These are phyloP conservation scores for Cuculus canorus DNA, from an alignment of 2,797 vertebrate genomes.

Conservation along the genomic window DNA sequence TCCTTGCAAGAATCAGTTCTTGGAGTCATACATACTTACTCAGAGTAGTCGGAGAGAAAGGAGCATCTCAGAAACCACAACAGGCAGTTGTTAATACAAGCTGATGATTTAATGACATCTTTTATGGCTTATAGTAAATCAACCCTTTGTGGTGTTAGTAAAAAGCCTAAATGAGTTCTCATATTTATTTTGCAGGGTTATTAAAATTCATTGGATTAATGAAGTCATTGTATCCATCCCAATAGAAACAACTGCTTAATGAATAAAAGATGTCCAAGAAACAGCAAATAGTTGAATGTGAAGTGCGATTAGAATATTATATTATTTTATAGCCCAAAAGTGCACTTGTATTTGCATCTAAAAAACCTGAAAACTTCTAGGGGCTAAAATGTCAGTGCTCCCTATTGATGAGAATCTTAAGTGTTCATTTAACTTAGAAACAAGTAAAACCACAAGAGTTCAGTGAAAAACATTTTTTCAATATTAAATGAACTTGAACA, in stretches of 20 bases:
- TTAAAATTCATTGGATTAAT: not conserved
- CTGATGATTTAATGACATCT: not conserved
- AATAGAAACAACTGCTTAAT: not conserved
- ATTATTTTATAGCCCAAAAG: not conserved
- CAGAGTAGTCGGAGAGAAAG: not conserved
- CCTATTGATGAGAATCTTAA: not conserved
- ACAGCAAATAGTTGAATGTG: not conserved
- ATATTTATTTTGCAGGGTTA: not conserved
- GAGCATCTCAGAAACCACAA: not conserved
- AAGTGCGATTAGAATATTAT: not conserved
- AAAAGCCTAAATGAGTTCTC: not conserved
- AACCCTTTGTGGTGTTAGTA: not conserved
- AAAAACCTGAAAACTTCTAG: not conserved
- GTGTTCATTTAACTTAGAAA: not conserved
- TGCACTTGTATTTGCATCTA: not conserved
- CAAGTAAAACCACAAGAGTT: not conserved
- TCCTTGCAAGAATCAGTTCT: not conserved
- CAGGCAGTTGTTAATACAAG: not conserved
- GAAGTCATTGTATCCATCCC: not conserved
- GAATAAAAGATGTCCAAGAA: not conserved
- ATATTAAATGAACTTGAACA: not conserved
- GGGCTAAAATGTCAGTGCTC: not conserved
- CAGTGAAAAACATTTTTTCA: not conserved
- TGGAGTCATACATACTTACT: not conserved
- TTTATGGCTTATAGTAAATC: slow-evolving; percentile 2